phyloP scores from a whole-genome alignment of 2,888 invertebrate species.

The Synergus itoensis region DNA sequence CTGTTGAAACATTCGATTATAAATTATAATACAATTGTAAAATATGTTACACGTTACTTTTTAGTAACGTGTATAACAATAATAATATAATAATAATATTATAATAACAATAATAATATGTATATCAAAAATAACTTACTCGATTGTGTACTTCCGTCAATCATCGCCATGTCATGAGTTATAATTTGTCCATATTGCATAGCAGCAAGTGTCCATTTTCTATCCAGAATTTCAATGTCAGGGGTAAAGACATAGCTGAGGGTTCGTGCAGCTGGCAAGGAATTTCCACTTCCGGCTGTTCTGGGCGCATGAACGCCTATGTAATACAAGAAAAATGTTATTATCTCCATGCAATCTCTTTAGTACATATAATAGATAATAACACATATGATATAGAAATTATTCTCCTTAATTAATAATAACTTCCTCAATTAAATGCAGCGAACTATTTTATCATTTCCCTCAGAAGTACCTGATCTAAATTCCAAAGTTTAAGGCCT shows the following conservation, averaged over 20 bases:
- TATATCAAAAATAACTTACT: conserved; percentile 80
- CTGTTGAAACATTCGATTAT: conserved; percentile 20
- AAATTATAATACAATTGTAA: not conserved
- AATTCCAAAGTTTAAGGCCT: too few species aligned
- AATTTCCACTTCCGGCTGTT: conserved; percentile 82
- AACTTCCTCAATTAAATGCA: conserved; percentile 9
- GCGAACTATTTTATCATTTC: not conserved
- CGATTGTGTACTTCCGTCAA: conserved; percentile 86
- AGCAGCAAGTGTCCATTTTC: conserved; percentile 85
- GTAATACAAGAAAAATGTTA: conserved; percentile 27
- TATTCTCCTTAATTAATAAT: not conserved
- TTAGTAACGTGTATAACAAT: too few species aligned
- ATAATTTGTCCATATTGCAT: conserved; percentile 91
- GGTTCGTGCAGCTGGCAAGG: conserved; percentile 85
- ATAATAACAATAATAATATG: not conserved
- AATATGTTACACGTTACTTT: too few species aligned
- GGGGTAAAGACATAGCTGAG: conserved; percentile 86
- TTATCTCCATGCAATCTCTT: not conserved
- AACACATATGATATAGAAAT: conserved; percentile 15
- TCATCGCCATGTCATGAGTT: conserved; percentile 89
- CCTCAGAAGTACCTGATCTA: not conserved
- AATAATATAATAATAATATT: not conserved
- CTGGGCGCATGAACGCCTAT: conserved; percentile 85
- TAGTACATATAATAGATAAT: conserved; percentile 18
- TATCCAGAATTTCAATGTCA: conserved; percentile 85